Evolutionary conservation across 2,888 invertebrate species (phyloP).

Genomic region (Nezara viridula): DNA sequence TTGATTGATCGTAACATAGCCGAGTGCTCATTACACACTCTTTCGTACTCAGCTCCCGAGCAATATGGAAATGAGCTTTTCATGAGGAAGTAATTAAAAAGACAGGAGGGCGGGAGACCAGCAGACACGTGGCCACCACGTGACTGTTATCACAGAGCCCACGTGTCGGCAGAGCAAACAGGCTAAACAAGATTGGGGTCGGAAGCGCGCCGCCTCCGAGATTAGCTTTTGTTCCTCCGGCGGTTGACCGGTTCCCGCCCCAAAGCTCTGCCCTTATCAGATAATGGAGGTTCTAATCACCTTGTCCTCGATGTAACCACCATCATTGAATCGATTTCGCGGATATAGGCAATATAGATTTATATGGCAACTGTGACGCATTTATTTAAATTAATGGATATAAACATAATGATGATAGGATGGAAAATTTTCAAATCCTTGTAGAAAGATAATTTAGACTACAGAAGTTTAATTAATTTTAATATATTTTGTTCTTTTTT

Average conservation of each 20-base stretch:
- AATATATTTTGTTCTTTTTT: too few relatives aligned
- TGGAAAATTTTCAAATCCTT: not conserved
- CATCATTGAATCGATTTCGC: not conserved
- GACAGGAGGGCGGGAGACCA: not conserved
- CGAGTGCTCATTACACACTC: not conserved
- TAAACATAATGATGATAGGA: not conserved
- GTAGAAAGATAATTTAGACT: not conserved
- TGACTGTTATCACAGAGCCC: slow-evolving; percentile 41
- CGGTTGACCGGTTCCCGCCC: slow-evolving; percentile 44
- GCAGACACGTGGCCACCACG: slow-evolving; percentile 13
- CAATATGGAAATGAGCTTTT: slow-evolving; percentile 57
- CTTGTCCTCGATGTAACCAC: slow-evolving; percentile 51
- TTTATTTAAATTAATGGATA: not conserved
- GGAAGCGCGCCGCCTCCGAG: slow-evolving; percentile 23
- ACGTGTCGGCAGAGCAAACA: slow-evolving; percentile 47
- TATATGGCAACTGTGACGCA: not conserved
- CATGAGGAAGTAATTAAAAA: slow-evolving; percentile 59
- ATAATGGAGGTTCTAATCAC: slow-evolving; percentile 50
- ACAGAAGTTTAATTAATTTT: too few relatives aligned
- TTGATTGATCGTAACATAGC: not conserved
- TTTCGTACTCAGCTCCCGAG: not conserved
- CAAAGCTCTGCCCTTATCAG: slow-evolving; percentile 47
- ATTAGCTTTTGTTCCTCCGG: slow-evolving; percentile 46
- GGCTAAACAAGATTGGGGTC: slow-evolving; percentile 49
- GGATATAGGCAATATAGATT: not conserved